Base-by-base conservation (phyloP, 2,797 vertebrate species). In the Chloroceryle inda region DNA sequence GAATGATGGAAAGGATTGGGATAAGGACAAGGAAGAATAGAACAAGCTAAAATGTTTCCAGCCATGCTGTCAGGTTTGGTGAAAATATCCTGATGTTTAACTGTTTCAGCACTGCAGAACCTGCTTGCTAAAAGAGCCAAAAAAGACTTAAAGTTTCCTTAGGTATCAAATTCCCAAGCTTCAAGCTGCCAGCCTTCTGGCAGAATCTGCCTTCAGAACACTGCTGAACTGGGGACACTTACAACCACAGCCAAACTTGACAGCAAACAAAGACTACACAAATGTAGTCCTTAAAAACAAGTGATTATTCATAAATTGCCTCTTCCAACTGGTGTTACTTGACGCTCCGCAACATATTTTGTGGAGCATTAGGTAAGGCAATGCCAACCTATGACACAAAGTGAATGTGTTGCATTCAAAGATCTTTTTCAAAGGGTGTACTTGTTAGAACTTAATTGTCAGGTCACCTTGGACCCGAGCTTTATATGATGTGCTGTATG, bases 11-110 rank as follows among this genome's bases (percentile, higher is more conserved):
- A 88, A 90, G 35, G 52, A 53, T 52, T 40, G 45, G 3, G n/a
- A 62, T 85, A 77, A 92, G 85, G 89, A 89, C 33, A 49, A 78
- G 35, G 55, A 90, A 64, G n/a, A 86, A 76, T 1, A 92, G 67
- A 94, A 63, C 3, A 76, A 81, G 24, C 45, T 63, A 63, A 93
- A 75, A 86, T 67, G 47, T 95, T 96, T 95, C 52, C 56, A 84
- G 44, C 47, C 83, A 79, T 17, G n/a, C 44, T 82, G 59, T 66
- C 59, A 82, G 55, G 42, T 71, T 76, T 69, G 47, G 33, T 56
- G 69, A 71, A 84, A 85, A 69, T 44, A 71, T 40, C 33, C 24
- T 53, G 33, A 24, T 23, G 40, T 73, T 88, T 91, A 94, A 94
- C 73, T 53, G 1, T 45, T 91, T 78, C 66, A 59, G 40, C 3